These are phyloP conservation scores for Halcyon badia DNA, from an alignment of 2,797 vertebrate species.

Conservation along the genomic window DNA sequence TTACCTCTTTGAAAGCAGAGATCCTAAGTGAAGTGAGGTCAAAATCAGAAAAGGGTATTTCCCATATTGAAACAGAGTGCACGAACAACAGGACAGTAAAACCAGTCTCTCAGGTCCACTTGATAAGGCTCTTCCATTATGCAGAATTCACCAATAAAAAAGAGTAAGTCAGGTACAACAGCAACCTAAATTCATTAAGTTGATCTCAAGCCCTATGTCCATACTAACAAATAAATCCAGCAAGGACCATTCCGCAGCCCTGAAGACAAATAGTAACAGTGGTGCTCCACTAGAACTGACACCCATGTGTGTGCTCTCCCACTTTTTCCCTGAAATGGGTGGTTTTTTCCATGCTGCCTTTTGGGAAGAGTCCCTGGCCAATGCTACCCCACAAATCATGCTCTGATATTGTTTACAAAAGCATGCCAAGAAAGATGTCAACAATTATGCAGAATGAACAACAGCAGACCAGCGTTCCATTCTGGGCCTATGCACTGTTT, in stretches of 20 bases:
- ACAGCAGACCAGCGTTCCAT: neutral
- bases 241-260: neutral
- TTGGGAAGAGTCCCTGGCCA: neutral
- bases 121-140: neutral
- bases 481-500: neutral
- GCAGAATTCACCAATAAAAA: neutral
- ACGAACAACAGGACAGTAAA: neutral
- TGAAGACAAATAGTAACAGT: neutral
- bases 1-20: neutral
- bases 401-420: neutral
- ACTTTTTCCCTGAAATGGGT: neutral
- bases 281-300: neutral
- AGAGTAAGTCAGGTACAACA: neutral
- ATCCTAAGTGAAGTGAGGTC: neutral
- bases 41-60: neutral
- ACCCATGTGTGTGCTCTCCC: neutral
- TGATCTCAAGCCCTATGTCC: neutral
- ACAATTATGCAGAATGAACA: neutral
- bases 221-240: neutral
- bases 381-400: neutral
- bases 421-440: neutral
- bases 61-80: accelerated
- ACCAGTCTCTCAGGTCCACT: neutral
- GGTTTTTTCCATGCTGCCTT: neutral
- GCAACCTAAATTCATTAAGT: neutral